A percentile compares a stretch with the other conserved stretches of the same genome.
Evolutionary conservation across 2,888 invertebrate genomes (phyloP).

Genomic region (Pseudolycoriella hygida): DNA sequence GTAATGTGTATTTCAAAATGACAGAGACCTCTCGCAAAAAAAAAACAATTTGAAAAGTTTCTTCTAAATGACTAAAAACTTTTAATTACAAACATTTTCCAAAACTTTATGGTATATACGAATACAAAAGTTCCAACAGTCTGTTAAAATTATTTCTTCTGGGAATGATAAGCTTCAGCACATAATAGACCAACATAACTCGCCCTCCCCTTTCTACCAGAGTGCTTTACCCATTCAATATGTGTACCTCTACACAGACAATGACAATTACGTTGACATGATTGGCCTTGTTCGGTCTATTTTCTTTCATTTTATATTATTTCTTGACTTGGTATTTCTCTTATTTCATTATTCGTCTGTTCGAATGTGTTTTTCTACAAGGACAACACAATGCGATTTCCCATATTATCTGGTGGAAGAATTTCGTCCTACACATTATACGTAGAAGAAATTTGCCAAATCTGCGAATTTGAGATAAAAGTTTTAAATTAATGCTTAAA

Average conservation of each 20-base stretch:
- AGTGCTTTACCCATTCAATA: neutral
- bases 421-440: neutral
- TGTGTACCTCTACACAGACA: neutral
- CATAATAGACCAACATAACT: neutral
- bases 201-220: too few relatives aligned
- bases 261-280: slow-evolving; percentile 1
- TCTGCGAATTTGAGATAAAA: slow-evolving; percentile 1
- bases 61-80: slow-evolving; percentile 1
- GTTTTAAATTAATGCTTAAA: neutral
- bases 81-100: neutral
- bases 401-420: too few relatives aligned
- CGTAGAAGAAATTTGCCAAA: neutral
- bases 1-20: too few relatives aligned
- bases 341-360: neutral
- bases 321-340: neutral
- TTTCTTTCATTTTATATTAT: neutral
- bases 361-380: neutral
- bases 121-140: neutral
- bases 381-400: too few relatives aligned
- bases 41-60: slow-evolving; percentile 1
- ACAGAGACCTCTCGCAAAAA: neutral
- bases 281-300: slow-evolving; percentile 1
- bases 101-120: neutral
- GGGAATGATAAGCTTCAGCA: neutral
- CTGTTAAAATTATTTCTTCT: slow-evolving; percentile 1